These are phyloP conservation scores for Squalus acanthias DNA, from an alignment of 2,797 vertebrate genomes.

Conservation along the genomic window DNA sequence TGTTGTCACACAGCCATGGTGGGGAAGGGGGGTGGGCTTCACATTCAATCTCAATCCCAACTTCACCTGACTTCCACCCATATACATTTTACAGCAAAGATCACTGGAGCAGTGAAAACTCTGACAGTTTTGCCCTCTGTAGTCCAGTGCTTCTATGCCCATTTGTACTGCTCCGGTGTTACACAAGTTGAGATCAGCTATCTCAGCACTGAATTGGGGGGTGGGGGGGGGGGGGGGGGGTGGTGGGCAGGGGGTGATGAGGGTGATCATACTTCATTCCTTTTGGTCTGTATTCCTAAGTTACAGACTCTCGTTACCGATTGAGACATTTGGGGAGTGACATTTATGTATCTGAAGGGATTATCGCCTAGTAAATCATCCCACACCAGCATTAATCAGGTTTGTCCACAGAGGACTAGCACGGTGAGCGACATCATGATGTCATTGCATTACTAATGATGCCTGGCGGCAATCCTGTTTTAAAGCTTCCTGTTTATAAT, in stretches of 20 bases:
- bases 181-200: not conserved
- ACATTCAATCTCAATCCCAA: not conserved
- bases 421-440: not conserved
- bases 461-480: conserved; percentile 1
- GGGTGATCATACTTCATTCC: not conserved
- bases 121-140: not conserved
- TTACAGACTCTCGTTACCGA: conserved; percentile 12
- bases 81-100: not conserved
- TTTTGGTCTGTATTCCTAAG: not conserved
- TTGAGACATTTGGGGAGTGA: conserved; percentile 30
- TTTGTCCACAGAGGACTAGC: not conserved
- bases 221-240: too few species aligned
- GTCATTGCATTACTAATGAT: conserved; percentile 29
- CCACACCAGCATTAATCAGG: conserved; percentile 8
- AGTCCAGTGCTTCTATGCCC: not conserved
- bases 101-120: not conserved
- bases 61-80: not conserved
- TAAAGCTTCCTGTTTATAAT: conserved; percentile 8
- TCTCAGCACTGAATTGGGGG: not conserved
- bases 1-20: not conserved
- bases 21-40: not conserved
- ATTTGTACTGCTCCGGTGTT: not conserved
- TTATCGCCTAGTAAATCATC: conserved; percentile 7
- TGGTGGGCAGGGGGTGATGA: too few species aligned
- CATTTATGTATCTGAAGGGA: conserved; percentile 17